Base-by-base conservation (phyloP, 2,888 invertebrate genomes). In the Sisyra nigra region DNA sequence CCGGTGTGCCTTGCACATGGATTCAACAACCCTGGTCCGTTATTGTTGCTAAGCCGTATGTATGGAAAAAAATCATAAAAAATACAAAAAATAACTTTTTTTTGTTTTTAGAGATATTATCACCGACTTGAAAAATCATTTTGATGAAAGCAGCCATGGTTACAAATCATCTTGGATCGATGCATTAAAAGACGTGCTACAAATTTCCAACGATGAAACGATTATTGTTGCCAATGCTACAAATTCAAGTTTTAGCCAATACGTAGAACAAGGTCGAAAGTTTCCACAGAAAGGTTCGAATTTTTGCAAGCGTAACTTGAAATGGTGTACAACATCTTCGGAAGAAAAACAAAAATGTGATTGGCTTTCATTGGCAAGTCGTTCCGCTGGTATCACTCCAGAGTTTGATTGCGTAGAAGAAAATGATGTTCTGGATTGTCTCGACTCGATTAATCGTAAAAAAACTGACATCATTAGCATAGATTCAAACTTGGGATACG, bases 401-500 rank as follows among this genome's bases (percentile, higher is more conserved):
- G 50, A 60, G 0, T 60, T 80, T 36, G 53, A 67, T 14, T 77
- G 76, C 54, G 60, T 66, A 3, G 62, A 63, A 48, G 58, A 66
- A 2, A 44, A 48, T 1, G 62, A 58, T 18, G 59, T 65, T 3
- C 62, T 75, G 46, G 63, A 68, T 1, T 80, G 79, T 50, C 55
- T 80, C 5, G 55, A 57, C 0, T 67, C 68, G 44, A 69, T 79
- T 8, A 59, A 57, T 15, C 61, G 65, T 2, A 55, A 60, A 2
- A 53, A 59, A 3, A 68, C 72, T 0, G 78, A 80, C 50, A 66
- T 80, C 47, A 67, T 74, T 9, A 67, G 71, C 0, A 64, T 72
- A 3, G 72, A 74, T 13, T 71, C 77, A 0, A 74, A 77, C 53
- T 74, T 72, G 46, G 78, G 78, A 45, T 74, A 69, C 48, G 51